Percentiles rank a stretch among this genome's conserved stretches.
These are phyloP conservation scores for Chalcosyrphus nemorum DNA, from an alignment of 2,888 invertebrate genomes.

Conservation along the genomic window DNA sequence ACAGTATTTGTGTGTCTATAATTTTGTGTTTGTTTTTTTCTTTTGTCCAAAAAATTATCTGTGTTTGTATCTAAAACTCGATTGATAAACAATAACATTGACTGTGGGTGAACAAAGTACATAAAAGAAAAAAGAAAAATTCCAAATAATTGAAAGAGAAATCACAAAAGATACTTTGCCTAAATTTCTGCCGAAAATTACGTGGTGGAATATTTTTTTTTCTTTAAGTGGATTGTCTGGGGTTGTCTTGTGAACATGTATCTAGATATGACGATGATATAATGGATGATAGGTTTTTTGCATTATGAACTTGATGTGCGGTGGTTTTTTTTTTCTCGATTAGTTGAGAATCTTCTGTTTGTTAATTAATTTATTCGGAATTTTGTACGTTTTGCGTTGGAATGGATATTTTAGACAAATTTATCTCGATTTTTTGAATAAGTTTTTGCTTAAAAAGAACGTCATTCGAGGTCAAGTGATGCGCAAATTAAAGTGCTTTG, in stretches of 20 bases:
- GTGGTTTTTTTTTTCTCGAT: not conserved
- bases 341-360: not conserved
- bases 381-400: not conserved
- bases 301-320: not conserved
- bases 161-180: not conserved
- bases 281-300: not conserved
- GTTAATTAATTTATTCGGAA: slow-evolving; percentile 16
- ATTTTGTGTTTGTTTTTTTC: not conserved
- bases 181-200: not conserved
- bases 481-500: not conserved
- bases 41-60: not conserved
- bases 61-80: not conserved
- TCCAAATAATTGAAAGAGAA: slow-evolving; percentile 6
- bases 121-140: not conserved
- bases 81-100: slow-evolving; percentile 45
- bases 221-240: slow-evolving; percentile 6
- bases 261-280: slow-evolving; percentile 20
- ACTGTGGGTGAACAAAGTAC: slow-evolving; percentile 32
- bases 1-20: not conserved
- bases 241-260: not conserved
- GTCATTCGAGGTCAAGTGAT: slow-evolving; percentile 19
- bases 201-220: slow-evolving; percentile 9
- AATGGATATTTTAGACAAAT: not conserved
- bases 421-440: not conserved
- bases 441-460: too few relatives aligned